Conservation (phyloP, 2,797 vertebrate species). For the Etheostoma nigrum region DNA sequence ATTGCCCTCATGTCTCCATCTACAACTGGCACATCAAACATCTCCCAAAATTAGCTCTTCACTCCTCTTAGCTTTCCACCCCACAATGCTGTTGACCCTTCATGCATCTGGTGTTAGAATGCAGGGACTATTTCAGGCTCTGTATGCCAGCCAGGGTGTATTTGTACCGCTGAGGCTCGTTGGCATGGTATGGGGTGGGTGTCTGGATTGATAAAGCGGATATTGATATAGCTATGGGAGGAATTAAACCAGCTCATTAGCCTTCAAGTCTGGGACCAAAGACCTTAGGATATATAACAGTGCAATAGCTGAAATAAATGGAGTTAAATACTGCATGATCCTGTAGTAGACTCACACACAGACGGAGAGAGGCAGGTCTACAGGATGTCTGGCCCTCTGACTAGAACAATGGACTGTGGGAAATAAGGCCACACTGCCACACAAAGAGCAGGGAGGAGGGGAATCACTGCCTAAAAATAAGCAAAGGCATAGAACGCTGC, state of each 20-base stretch:
- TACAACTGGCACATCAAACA: constrained; percentile 15
- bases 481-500: constrained; percentile 10
- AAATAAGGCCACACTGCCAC: constrained; percentile 51
- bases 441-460: constrained; percentile 62
- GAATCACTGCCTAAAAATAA: constrained; percentile 53
- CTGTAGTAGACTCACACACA: not conserved
- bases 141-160: constrained; percentile 36
- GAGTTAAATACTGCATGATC: not conserved
- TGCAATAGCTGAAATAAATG: not conserved
- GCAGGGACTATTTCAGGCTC: constrained; percentile 45
- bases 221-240: constrained; percentile 12
- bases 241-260: constrained; percentile 35
- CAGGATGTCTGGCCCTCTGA: constrained; percentile 70
- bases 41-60: constrained; percentile 37
- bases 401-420: constrained; percentile 72
- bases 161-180: constrained; percentile 40
- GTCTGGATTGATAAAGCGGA: constrained; percentile 18
- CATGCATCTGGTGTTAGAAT: constrained; percentile 53
- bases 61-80: constrained; percentile 51
- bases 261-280: constrained; percentile 3
- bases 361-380: constrained; percentile 43
- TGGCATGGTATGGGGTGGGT: constrained; percentile 13
- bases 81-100: constrained; percentile 30
- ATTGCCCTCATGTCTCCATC: constrained; percentile 24
- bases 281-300: not conserved